phyloP scores from a whole-genome alignment of 2,888 invertebrate genomes.

The Craniophora ligustri region DNA sequence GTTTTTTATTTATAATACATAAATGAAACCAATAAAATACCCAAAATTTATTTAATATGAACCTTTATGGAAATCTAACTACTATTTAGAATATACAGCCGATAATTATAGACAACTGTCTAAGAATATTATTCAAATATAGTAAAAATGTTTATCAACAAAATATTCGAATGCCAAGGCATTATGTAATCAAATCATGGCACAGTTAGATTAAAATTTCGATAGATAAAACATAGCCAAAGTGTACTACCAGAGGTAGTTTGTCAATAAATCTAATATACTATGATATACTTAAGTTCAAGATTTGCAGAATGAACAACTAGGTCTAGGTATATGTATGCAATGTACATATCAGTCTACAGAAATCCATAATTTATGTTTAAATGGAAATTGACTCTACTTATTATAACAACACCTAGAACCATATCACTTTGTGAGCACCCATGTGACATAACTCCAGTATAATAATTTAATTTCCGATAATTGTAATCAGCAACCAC shows the following conservation, averaged over 20 bases:
- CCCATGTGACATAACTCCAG: constrained; percentile 48
- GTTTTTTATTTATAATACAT: constrained; percentile 37
- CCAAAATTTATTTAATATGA: constrained; percentile 42
- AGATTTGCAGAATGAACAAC: constrained; percentile 45
- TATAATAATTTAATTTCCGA: constrained; percentile 47
- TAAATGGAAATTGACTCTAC: constrained; percentile 42
- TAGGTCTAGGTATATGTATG: constrained; percentile 47
- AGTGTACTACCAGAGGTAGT: constrained; percentile 32
- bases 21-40: constrained; percentile 41
- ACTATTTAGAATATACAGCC: constrained; percentile 17
- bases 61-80: constrained; percentile 24
- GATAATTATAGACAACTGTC: constrained; percentile 22
- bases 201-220: constrained; percentile 28
- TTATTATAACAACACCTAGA: constrained; percentile 35
- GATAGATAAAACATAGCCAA: constrained; percentile 25
- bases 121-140: constrained; percentile 25
- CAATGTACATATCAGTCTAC: constrained; percentile 52
- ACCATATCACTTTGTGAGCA: constrained; percentile 51
- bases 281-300: constrained; percentile 13
- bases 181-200: constrained; percentile 36
- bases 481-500: constrained; percentile 46
- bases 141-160: constrained; percentile 10
- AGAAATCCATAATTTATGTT: constrained; percentile 35
- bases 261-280: constrained; percentile 31
- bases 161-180: constrained; percentile 6